These are phyloP conservation scores for Solenopsis fugax DNA, from an alignment of 1,140 invertebrate species.

Conservation along the genomic window DNA sequence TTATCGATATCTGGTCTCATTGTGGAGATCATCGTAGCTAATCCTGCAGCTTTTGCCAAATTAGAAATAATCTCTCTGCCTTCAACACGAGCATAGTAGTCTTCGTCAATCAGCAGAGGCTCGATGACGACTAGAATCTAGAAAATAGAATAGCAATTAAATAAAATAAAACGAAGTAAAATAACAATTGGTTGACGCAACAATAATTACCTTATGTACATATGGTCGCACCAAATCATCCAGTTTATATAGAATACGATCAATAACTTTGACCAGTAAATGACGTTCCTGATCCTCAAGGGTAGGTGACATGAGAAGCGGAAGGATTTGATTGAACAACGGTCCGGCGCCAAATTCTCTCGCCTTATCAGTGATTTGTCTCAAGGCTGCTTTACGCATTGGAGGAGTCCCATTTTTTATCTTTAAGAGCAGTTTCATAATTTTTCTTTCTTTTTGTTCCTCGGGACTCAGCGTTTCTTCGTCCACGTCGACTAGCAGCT, in stretches of 20 bases:
- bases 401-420: constrained; percentile 99
- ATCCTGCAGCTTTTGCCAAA: constrained; percentile 99
- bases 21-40: constrained; percentile 99
- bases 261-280: constrained; percentile 99
- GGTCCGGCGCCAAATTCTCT: constrained; percentile 99
- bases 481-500: constrained; percentile 98
- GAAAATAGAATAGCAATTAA: not conserved
- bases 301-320: constrained; percentile 99
- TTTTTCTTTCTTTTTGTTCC: constrained; percentile 99
- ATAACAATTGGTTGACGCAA: constrained; percentile 39
- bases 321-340: constrained; percentile 99
- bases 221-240: constrained; percentile 99
- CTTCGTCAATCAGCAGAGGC: constrained; percentile 99
- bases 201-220: constrained; percentile 95
- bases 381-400: constrained; percentile 98
- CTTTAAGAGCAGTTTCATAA: constrained; percentile 99
- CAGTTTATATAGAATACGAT: constrained; percentile 99
- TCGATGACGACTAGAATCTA: constrained; percentile 99
- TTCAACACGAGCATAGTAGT: constrained; percentile 99
- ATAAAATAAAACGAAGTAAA: constrained; percentile 18
- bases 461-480: constrained; percentile 98
- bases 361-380: constrained; percentile 99
- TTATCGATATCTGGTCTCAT: constrained; percentile 99
- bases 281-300: constrained; percentile 99
- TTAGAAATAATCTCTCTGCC: constrained; percentile 99